Evolutionary conservation across 2,888 invertebrate species (phyloP).

Genomic region (Callimorpha dominula): DNA sequence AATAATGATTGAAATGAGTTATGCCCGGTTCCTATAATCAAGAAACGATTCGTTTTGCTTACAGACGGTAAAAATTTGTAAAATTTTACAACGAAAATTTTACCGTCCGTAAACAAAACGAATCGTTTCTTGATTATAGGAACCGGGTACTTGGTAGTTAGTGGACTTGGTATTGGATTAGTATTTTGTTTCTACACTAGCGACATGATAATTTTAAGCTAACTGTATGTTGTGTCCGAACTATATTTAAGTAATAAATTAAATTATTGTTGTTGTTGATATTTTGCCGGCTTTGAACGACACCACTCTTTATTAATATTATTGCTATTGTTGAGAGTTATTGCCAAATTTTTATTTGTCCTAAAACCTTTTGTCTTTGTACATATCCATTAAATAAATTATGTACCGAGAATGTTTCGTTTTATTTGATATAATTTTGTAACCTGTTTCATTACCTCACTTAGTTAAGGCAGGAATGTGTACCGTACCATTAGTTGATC

Average conservation of each 20-base stretch:
- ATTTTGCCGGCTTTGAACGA: constrained; percentile 76
- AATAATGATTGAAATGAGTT: constrained; percentile 2
- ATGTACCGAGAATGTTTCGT: constrained; percentile 76
- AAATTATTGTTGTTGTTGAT: constrained; percentile 77
- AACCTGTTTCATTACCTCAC: not conserved
- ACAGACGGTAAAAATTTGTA: no score
- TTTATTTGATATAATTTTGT: constrained; percentile 61
- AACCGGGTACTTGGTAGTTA: no score
- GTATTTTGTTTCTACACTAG: constrained; percentile 25
- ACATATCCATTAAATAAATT: constrained; percentile 86
- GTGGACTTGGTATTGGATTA: not conserved
- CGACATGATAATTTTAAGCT: constrained; percentile 56
- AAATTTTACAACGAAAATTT: no score
- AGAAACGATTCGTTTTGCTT: no score
- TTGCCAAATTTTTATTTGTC: constrained; percentile 85
- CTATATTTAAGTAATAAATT: constrained; percentile 69
- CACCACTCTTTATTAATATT: constrained; percentile 76
- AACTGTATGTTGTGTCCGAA: constrained; percentile 64
- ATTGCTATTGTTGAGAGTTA: constrained; percentile 83
- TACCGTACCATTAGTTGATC: not conserved
- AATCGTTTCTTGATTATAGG: no score
- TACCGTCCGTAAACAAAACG: no score
- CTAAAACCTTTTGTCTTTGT: constrained; percentile 82
- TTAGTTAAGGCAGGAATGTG: not conserved
- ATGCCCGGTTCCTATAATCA: no score